phyloP scores from a whole-genome alignment of 2,797 vertebrate genomes.

The Anguilla pacifica region DNA sequence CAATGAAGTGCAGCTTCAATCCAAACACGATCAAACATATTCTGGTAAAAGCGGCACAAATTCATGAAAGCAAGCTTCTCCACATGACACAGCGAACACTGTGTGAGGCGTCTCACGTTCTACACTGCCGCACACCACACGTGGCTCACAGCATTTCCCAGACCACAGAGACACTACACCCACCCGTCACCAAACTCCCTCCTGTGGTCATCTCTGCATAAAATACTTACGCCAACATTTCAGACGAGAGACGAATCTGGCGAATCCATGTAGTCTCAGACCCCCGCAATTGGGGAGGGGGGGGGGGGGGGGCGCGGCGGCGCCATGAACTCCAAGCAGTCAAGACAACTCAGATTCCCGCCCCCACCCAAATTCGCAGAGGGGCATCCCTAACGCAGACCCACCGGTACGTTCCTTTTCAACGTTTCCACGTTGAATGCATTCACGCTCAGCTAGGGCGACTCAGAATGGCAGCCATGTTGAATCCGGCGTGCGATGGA shows the following conservation, averaged over 20 bases:
- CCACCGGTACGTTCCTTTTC: background rate
- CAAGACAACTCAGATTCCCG: background rate
- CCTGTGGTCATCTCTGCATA: constrained; percentile 16
- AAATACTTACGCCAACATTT: constrained; percentile 23
- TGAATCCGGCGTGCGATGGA: background rate
- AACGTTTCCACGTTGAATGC: background rate
- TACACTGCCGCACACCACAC: background rate
- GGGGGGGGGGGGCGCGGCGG: background rate
- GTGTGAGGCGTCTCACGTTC: background rate
- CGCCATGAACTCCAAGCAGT: background rate
- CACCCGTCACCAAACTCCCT: constrained; percentile 5
- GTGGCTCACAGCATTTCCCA: background rate
- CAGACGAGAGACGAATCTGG: constrained; percentile 27
- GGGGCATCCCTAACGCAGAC: background rate
- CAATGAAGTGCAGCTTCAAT: background rate
- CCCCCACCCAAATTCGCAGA: background rate
- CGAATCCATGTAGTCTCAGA: constrained; percentile 22
- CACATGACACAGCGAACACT: background rate
- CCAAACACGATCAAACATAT: background rate
- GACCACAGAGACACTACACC: constrained; percentile 12
- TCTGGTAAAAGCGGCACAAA: background rate
- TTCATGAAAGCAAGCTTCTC: background rate
- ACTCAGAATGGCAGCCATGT: background rate
- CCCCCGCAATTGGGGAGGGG: background rate
- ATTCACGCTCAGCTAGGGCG: background rate